Evolutionary conservation across 2,888 invertebrate genomes (phyloP), one percentile per base, ranked within the genome.

Genomic region (Zygothrica quintamaculata): DNA sequence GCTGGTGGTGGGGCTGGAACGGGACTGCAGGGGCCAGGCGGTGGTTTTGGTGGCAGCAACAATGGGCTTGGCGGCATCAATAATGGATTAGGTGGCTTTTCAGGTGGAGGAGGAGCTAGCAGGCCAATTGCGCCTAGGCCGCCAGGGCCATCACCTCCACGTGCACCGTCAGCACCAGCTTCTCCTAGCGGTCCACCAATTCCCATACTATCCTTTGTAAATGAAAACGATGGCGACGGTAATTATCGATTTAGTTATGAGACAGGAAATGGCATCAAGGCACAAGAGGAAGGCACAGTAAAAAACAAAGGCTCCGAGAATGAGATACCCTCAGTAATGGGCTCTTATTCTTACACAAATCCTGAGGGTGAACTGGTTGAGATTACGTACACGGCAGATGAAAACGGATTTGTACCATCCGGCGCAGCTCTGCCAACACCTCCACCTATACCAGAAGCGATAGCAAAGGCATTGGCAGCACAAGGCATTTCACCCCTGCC

Each of bases 371-470:
- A 93, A 69, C 90, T 92, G 12, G 93, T 93, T 64, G 92, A 92
- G 51, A 89, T 94, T 11, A 92, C 92, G n/a, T 94, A 94, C 80
- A 92, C 93, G 0, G 94, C 94, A 36, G 94, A 94, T 82, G 94
- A 94, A 84, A 94, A 93, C 65, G 94, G 94, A 48, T 94, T 94
- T 89, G 93, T 93, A 59, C 93, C 94, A 1, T 91, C 92, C 62
- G 91, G 91, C 6, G 92, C 91, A 18, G 93, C 94, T 72, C 86
- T 94, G 42, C 94, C 94, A 11, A 93, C 93, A 0, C 92, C 94
- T 5, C 94, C 94, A 1, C 94, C 94, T 50, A 93, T 94, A 68
- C 94, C 94, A n/a, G 93, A 92, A 74, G 94, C 93, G 29, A 94
- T 94, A 70, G 91, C 92, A 55, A 93, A 92, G 78, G 92, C 93